Percentiles rank a stretch among this genome's conserved stretches.
Conservation (phyloP, 2,888 invertebrate species). For the Ligdia adustata region DNA sequence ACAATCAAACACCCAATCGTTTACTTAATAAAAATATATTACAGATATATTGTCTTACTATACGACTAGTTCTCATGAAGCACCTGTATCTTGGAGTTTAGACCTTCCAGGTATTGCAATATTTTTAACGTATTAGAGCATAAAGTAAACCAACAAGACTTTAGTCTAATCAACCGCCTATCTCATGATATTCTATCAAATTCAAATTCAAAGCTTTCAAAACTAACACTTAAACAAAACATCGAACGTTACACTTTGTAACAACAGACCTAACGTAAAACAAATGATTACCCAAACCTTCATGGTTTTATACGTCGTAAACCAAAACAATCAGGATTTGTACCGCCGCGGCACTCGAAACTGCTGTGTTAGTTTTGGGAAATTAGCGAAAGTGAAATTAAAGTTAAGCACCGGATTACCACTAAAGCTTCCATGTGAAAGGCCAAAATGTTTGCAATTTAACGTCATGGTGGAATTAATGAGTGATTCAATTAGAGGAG, state of each 20-base stretch:
- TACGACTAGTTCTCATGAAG: no score
- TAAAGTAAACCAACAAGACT: no score
- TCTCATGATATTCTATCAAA: no score
- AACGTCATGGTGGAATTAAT: constrained; percentile 15
- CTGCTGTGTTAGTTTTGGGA: constrained; percentile 9
- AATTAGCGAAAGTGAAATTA: constrained; percentile 22
- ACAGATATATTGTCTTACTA: no score
- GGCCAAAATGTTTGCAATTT: constrained; percentile 7
- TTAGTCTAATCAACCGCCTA: no score
- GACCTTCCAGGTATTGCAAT: no score
- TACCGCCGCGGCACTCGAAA: constrained; percentile 17
- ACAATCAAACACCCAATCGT: no score
- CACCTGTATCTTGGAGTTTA: no score
- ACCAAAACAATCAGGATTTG: constrained; percentile 23
- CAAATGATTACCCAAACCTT: constrained; percentile 15
- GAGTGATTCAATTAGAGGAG: constrained; percentile 15
- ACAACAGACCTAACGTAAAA: constrained; percentile 13
- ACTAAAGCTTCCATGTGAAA: constrained; percentile 8
- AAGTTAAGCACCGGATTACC: constrained; percentile 23
- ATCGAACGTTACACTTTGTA: constrained; percentile 8
- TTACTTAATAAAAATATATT: no score
- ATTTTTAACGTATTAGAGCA: no score
- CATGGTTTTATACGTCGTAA: constrained; percentile 7
- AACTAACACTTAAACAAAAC: constrained; percentile 4
- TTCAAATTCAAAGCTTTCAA: constrained; percentile 1